A percentile compares a stretch with the other conserved stretches of the same genome.
phyloP scores from a whole-genome alignment of 1,140 invertebrate species.

The Caenorhabditis elegans region WBcel235 BX284606.5:6081001-6081500 shows the following conservation, averaged over 20 bases:
- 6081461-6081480: not conserved
- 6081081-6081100: slow-evolving; percentile 4
- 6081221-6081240: slow-evolving; percentile 43
- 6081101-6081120: not conserved
- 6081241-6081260: slow-evolving; percentile 48
- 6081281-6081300: not conserved
- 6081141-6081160: no score
- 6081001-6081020: slow-evolving; percentile 58
- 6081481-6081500: not conserved
- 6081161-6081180: slow-evolving; percentile 5
- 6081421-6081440: not conserved
- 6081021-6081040: slow-evolving; percentile 49
- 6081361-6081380: not conserved
- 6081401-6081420: not conserved
- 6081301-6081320: not conserved
- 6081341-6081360: slow-evolving; percentile 15
- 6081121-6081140: not conserved
- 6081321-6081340: not conserved
- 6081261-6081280: slow-evolving; percentile 54
- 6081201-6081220: slow-evolving; percentile 6
- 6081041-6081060: slow-evolving; percentile 19
- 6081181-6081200: not conserved
- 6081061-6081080: slow-evolving; percentile 17
- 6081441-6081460: not conserved
- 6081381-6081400: not conserved